Evolutionary conservation across 2,797 vertebrate species (phyloP).

Genomic region (Lepilemur septentrionalis): DNA sequence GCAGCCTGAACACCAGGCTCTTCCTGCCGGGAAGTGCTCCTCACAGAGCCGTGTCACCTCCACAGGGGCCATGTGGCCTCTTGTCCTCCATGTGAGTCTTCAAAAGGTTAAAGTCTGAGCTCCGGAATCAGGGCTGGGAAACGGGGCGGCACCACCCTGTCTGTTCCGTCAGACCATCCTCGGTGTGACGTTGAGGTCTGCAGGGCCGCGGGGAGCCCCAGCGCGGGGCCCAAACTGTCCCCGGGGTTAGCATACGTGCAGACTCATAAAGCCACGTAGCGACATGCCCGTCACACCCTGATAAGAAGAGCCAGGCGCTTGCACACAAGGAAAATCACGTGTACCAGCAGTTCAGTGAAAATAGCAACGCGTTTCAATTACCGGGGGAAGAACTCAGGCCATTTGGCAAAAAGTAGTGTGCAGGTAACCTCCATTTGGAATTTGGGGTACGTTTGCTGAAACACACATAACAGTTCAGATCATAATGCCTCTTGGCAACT

Average conservation of each 20-base stretch:
- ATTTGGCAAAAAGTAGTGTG: neutral
- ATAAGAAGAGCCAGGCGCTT: too few relatives aligned
- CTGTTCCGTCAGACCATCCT: neutral
- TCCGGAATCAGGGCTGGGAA: neutral
- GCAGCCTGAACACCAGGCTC: too few relatives aligned
- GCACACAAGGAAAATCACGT: neutral
- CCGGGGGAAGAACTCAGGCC: accelerated
- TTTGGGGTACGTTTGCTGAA: neutral
- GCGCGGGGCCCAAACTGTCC: neutral
- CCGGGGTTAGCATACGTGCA: neutral
- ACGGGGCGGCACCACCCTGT: accelerated
- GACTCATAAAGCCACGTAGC: accelerated
- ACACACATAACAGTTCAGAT: accelerated
- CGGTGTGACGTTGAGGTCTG: accelerated
- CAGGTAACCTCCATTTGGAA: too few relatives aligned
- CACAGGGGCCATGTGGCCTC: neutral
- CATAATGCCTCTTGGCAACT: neutral
- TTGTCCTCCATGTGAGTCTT: neutral
- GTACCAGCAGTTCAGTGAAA: neutral
- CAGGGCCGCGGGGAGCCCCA: neutral
- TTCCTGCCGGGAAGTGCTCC: neutral
- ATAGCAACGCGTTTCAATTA: neutral
- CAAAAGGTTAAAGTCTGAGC: neutral
- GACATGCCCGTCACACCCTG: accelerated
- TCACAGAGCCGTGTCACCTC: neutral